Percentiles rank a stretch among this genome's conserved stretches.
These are phyloP conservation scores for Cyanoliseus patagonus DNA, from an alignment of 2,113 vertebrate species.

Conservation along the genomic window DNA sequence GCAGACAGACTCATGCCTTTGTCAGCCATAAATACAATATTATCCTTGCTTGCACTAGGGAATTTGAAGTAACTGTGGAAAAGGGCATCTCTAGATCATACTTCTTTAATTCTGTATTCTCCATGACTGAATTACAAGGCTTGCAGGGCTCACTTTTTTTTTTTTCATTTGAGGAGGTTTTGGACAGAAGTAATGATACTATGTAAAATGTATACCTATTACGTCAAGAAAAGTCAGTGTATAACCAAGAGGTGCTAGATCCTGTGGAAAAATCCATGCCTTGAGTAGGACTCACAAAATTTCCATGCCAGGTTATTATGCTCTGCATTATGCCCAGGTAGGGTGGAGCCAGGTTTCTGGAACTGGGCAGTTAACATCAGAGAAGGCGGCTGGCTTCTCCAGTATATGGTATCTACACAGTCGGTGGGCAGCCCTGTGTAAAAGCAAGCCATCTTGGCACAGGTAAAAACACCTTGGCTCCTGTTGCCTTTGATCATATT, in stretches of 20 bases:
- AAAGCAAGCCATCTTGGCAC: background rate
- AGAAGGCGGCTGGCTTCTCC: background rate
- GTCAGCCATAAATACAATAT: background rate
- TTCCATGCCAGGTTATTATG: background rate
- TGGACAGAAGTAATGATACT: background rate
- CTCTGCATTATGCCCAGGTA: background rate
- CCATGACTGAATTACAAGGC: background rate
- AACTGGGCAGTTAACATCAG: background rate
- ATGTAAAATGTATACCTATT: background rate
- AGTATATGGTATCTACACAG: background rate
- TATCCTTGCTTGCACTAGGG: background rate
- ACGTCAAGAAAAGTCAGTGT: background rate
- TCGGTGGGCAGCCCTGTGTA: background rate
- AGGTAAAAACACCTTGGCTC: background rate
- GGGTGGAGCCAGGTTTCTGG: background rate
- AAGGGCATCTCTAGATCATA: background rate
- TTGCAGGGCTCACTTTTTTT: accelerated
- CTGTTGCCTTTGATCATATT: constrained; percentile 24
- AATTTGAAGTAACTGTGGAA: background rate
- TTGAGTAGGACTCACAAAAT: background rate
- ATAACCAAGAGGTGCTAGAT: background rate
- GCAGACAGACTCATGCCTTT: background rate
- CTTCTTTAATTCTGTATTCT: background rate
- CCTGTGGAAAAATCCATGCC: background rate
- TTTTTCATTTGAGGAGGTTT: background rate